These are phyloP conservation scores for Chironomus tentans DNA, from an alignment of 2,888 invertebrate genomes.

Conservation along the genomic window DNA sequence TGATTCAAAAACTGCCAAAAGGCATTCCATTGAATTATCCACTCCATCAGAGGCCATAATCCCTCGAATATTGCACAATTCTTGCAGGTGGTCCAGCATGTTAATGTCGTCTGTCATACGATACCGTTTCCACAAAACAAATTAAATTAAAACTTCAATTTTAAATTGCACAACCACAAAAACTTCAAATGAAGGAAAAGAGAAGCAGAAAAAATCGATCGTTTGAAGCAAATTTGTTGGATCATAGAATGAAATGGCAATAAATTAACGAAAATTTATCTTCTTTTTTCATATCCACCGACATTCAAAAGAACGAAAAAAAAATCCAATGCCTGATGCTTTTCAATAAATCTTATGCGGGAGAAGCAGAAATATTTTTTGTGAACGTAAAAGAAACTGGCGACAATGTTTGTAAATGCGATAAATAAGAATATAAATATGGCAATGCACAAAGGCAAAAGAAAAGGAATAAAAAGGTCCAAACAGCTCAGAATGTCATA, in stretches of 20 bases:
- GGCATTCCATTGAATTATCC: no score
- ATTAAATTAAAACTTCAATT: neutral
- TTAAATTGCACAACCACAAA: conserved; percentile 4
- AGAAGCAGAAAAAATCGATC: neutral
- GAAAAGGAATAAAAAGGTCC: neutral
- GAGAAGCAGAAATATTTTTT: neutral
- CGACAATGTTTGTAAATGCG: neutral
- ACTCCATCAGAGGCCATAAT: no score
- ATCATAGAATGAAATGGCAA: neutral
- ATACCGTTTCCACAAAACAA: neutral
- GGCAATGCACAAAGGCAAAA: neutral
- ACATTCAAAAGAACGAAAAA: neutral
- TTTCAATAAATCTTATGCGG: neutral
- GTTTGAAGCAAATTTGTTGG: neutral
- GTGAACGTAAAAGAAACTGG: neutral
- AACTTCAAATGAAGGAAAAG: neutral
- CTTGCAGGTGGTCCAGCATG: neutral
- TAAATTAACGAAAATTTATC: neutral
- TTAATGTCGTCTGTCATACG: neutral
- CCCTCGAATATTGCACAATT: no score
- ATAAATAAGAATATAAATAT: neutral
- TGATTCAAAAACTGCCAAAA: no score
- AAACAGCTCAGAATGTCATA: conserved; percentile 12
- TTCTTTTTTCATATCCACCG: neutral
- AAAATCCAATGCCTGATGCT: neutral